phyloP scores from a whole-genome alignment of 35 echinoderm and acorn worm genomes.

The Ptychodera flava region DNA sequence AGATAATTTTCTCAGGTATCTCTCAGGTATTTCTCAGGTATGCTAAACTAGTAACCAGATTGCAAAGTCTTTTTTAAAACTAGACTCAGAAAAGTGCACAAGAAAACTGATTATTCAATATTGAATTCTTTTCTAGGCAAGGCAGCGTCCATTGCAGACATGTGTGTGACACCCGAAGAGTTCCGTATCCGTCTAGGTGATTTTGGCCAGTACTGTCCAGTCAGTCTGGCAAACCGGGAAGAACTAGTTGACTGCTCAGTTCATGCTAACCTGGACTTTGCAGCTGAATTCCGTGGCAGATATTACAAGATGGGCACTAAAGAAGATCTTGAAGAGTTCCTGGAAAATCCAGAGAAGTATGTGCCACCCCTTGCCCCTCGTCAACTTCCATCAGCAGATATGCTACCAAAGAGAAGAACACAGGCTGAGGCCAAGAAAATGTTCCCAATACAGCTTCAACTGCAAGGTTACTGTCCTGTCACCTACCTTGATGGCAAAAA shows the following conservation, averaged over 20 bases:
- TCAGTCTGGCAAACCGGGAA: slow-evolving; percentile 76
- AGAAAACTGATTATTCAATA: too few relatives aligned
- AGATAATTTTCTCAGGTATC: too few relatives aligned
- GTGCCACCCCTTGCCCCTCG: slow-evolving; percentile 84
- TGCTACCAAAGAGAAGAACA: slow-evolving; percentile 62
- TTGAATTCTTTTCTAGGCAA: too few relatives aligned
- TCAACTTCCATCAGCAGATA: slow-evolving; percentile 56
- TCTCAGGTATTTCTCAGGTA: too few relatives aligned
- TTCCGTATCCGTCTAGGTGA: slow-evolving; percentile 71
- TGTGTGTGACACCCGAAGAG: slow-evolving; percentile 96
- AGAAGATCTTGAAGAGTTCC: slow-evolving; percentile 68
- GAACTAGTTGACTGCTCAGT: slow-evolving; percentile 87
- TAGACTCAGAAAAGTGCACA: too few relatives aligned
- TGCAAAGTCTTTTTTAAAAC: too few relatives aligned
- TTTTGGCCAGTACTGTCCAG: slow-evolving; percentile 96
- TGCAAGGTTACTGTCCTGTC: slow-evolving; percentile 93
- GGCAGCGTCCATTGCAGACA: slow-evolving; percentile 80
- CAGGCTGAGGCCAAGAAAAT: slow-evolving; percentile 80
- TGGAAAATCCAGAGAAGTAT: slow-evolving; percentile 72
- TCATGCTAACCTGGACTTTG: slow-evolving; percentile 47
- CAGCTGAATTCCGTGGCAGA: slow-evolving; percentile 82
- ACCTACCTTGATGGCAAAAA: slow-evolving; percentile 91
- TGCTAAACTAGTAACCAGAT: too few relatives aligned
- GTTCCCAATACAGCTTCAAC: slow-evolving; percentile 91
- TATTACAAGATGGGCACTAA: slow-evolving; percentile 96